Evolutionary conservation across 2,888 invertebrate species (phyloP).

Genomic region (Bhutanitis thaidina): DNA sequence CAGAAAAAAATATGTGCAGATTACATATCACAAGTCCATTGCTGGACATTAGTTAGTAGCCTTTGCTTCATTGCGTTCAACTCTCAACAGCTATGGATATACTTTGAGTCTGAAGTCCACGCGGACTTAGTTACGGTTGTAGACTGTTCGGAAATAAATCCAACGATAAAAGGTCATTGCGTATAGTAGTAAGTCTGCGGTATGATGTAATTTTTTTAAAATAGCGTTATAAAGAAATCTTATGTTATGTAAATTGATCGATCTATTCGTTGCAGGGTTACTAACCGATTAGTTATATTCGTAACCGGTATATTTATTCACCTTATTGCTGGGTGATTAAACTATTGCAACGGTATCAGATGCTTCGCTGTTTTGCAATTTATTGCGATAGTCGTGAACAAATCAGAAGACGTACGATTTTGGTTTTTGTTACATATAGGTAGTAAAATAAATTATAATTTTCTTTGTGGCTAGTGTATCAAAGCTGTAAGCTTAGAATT

Average conservation of each 20-base stretch:
- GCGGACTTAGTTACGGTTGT: too few relatives aligned
- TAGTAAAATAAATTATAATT: too few relatives aligned
- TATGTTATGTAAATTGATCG: constrained; percentile 9
- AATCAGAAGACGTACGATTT: not conserved
- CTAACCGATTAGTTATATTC: not conserved
- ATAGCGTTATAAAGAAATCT: not conserved
- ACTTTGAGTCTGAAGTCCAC: too few relatives aligned
- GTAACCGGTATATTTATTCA: constrained; percentile 2
- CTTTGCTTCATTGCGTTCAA: too few relatives aligned
- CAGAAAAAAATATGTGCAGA: too few relatives aligned
- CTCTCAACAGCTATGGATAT: not conserved
- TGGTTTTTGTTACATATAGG: not conserved
- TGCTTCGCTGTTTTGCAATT: not conserved
- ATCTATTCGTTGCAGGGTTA: not conserved
- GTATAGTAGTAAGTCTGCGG: too few relatives aligned
- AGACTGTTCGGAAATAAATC: too few relatives aligned
- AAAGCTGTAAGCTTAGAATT: too few relatives aligned
- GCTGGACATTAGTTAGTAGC: too few relatives aligned
- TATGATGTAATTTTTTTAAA: not conserved
- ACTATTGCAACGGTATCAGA: not conserved
- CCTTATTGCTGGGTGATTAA: not conserved
- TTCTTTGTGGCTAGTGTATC: too few relatives aligned
- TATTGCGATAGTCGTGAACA: not conserved
- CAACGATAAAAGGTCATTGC: constrained; percentile 2
- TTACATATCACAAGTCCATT: too few relatives aligned